A percentile compares a stretch with the other conserved stretches of the same genome.
Conservation (phyloP, 1,140 invertebrate species). For the Drosophila saltans region DNA sequence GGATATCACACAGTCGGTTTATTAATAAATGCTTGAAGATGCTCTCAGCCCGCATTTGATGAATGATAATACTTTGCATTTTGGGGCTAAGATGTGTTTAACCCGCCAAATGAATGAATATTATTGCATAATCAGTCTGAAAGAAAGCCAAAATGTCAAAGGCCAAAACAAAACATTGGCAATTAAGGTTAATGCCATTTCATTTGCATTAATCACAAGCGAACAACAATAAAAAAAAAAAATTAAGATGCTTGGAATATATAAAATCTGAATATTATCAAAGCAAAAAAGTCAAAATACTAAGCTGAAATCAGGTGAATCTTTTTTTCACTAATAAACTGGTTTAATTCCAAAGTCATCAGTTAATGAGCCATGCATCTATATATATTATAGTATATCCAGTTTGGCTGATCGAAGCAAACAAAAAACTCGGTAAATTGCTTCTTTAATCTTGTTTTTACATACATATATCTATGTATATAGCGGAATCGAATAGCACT, state of each 20-base stretch:
- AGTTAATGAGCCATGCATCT: too few species aligned
- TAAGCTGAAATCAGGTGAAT: too few species aligned
- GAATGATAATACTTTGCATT: neutral
- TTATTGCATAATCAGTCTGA: slow-evolving; percentile 2
- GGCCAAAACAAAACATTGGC: neutral
- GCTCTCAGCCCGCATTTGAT: neutral
- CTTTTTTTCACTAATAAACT: too few species aligned
- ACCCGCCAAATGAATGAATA: neutral
- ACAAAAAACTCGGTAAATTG: neutral
- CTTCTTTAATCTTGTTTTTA: neutral
- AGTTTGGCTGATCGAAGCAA: neutral
- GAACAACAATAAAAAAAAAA: neutral
- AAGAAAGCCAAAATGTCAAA: slow-evolving; percentile 9
- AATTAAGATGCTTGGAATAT: neutral
- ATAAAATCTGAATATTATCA: neutral
- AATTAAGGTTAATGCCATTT: slow-evolving; percentile 11
- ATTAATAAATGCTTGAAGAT: neutral
- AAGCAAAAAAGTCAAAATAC: neutral
- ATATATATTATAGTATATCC: neutral
- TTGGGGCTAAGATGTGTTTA: slow-evolving; percentile 3
- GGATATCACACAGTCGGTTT: neutral
- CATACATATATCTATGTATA: too few species aligned
- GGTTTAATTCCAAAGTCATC: too few species aligned
- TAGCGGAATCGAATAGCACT: neutral
- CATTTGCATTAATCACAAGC: neutral